Evolutionary conservation across 2,888 invertebrate genomes (phyloP), one percentile per base, ranked within the genome.

Genomic region (Lochmaea crataegi): DNA sequence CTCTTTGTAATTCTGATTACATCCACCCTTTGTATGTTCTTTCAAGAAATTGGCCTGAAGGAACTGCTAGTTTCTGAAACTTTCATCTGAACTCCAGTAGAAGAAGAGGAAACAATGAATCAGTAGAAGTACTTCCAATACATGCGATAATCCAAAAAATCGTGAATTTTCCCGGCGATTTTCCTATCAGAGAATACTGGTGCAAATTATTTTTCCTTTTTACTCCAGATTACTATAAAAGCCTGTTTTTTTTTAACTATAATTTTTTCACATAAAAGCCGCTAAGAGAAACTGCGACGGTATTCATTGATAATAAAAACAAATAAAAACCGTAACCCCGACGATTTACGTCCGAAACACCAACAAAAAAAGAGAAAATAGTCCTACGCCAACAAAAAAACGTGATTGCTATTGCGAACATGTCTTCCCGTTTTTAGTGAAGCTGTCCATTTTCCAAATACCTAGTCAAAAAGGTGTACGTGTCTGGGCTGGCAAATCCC

Each of bases 391-490:
- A 74, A 67, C 72, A 77, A 77, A 80, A 75, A 76, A 75, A 78
- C 66, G 72, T 78, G 79, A 81, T 83, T 83, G 80, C 79, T 80
- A 84, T 83, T 80, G 80, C 80, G 75, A 77, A 74, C 83, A 82
- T 81, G 83, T 80, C 74, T 78, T 74, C 61, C 77, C 48, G 80
- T 84, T 83, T 83, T 83, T 81, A 79, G 78, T 78, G 78, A 79
- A 82, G 81, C 82, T 83, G 83, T 83, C 83, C 82, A 83, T 83
- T 84, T 83, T 78, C 80, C 83, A 80, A 82, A 82, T 83, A 82
- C 80, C 81, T 79, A 82, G 82, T 82, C 83, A 83, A 84, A 82
- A 83, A 81, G 80, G 77, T 73, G 79, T 76, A 81, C 82, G 81
- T 82, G 82, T 71, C 67, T 57, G 53, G 80, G 78, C 68, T 81